Percentiles rank a stretch among this genome's conserved stretches.
phyloP scores from a whole-genome alignment of 2,888 invertebrate genomes.

The Stratiomys singularior region DNA sequence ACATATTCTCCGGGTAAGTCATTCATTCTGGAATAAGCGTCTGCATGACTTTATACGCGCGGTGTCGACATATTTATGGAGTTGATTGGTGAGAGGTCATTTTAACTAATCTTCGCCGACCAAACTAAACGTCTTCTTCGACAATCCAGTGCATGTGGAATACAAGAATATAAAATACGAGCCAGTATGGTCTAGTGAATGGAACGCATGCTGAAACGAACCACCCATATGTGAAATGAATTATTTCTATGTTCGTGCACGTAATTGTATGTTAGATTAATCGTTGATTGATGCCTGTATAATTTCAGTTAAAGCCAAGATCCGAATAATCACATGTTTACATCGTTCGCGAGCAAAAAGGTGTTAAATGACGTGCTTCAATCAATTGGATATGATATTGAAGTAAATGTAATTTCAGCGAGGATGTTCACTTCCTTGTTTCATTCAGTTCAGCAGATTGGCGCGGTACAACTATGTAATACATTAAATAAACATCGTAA shows the following conservation, averaged over 20 bases:
- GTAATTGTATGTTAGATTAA: conserved; percentile 25
- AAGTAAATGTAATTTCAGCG: no score
- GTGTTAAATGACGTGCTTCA: background rate
- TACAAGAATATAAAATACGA: background rate
- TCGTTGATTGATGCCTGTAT: conserved; percentile 1
- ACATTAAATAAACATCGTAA: no score
- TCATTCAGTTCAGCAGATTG: no score
- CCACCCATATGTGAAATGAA: background rate
- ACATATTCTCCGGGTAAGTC: background rate
- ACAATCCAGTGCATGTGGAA: conserved; percentile 9
- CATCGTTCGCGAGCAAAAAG: background rate
- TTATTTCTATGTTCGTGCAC: background rate
- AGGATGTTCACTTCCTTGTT: no score
- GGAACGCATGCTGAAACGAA: background rate
- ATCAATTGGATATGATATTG: no score
- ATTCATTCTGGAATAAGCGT: conserved; percentile 6
- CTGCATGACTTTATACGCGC: conserved; percentile 22
- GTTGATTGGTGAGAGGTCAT: conserved; percentile 45
- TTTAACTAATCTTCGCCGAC: conserved; percentile 38
- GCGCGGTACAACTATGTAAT: no score
- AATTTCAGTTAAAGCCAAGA: background rate
- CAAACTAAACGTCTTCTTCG: background rate
- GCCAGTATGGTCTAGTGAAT: background rate
- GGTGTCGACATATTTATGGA: conserved; percentile 40
- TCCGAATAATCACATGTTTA: background rate